phyloP scores from a whole-genome alignment of 2,113 vertebrate genomes.

The Puffinus mauretanicus region DNA sequence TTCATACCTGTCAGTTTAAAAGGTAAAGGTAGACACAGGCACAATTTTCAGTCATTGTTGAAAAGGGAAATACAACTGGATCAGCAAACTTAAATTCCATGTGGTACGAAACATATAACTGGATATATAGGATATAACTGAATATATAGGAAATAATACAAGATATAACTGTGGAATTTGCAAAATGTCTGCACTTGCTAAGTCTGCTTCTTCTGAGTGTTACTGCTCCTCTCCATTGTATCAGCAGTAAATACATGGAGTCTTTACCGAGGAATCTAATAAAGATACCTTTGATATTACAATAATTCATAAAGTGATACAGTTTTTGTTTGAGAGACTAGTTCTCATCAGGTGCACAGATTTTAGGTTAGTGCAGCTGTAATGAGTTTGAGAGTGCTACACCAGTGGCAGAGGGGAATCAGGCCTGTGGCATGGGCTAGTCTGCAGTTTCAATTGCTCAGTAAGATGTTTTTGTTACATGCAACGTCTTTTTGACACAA shows the following conservation, averaged over 20 bases:
- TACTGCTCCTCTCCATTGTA: constrained; percentile 8
- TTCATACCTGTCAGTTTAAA: background rate
- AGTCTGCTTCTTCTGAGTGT: background rate
- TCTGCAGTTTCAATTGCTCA: background rate
- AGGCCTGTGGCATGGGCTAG: accelerated
- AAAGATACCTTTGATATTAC: constrained; percentile 41
- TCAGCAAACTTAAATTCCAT: background rate
- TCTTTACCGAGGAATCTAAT: constrained; percentile 24
- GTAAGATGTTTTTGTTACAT: background rate
- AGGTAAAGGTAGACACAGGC: background rate
- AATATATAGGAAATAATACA: background rate
- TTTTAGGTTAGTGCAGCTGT: background rate
- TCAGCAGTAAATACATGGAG: constrained; percentile 18
- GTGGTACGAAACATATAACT: background rate
- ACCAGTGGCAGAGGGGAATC: background rate
- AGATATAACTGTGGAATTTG: background rate
- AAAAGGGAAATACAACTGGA: background rate
- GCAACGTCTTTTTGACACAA: background rate
- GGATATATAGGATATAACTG: background rate
- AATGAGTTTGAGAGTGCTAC: background rate
- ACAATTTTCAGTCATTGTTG: background rate
- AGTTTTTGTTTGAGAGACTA: background rate
- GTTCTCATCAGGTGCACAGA: background rate
- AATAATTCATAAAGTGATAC: background rate
- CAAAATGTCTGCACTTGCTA: background rate